phyloP scores from a whole-genome alignment of 1,140 invertebrate genomes.

The Stegodyphus dumicola region DNA sequence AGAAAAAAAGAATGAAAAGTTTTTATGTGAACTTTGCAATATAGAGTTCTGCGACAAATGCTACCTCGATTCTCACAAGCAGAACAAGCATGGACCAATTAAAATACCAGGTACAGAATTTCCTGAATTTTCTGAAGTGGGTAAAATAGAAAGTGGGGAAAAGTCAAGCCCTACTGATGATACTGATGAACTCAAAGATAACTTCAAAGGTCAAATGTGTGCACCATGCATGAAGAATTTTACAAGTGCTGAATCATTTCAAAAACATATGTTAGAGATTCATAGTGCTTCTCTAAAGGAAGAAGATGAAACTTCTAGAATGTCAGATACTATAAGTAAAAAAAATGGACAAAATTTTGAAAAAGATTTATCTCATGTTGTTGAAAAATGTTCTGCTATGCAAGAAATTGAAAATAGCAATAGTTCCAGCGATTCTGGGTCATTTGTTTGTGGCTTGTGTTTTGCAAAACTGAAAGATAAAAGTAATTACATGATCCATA shows the following conservation, averaged over 20 bases:
- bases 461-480: slow-evolving; percentile 30
- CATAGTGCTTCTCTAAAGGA: slow-evolving; percentile 54
- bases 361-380: not conserved
- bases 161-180: slow-evolving; percentile 17
- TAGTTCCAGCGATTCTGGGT: slow-evolving; percentile 31
- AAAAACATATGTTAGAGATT: slow-evolving; percentile 53
- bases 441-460: slow-evolving; percentile 32
- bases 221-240: slow-evolving; percentile 59
- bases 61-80: slow-evolving; percentile 74
- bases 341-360: slow-evolving; percentile 28
- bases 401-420: slow-evolving; percentile 44
- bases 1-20: slow-evolving; percentile 65
- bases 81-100: slow-evolving; percentile 70
- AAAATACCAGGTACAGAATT: slow-evolving; percentile 18
- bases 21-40: slow-evolving; percentile 72
- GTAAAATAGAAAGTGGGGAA: slow-evolving; percentile 32
- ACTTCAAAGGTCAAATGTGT: slow-evolving; percentile 47
- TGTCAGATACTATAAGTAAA: slow-evolving; percentile 8
- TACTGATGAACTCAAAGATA: slow-evolving; percentile 17
- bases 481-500: slow-evolving; percentile 27
- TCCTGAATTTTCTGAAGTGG: slow-evolving; percentile 36
- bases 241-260: slow-evolving; percentile 49
- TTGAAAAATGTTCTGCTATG: not conserved
- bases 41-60: slow-evolving; percentile 74
- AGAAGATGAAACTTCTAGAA: slow-evolving; percentile 23